Base-by-base conservation (phyloP, 2,888 invertebrate species). In the Ametastegia equiseti region DNA sequence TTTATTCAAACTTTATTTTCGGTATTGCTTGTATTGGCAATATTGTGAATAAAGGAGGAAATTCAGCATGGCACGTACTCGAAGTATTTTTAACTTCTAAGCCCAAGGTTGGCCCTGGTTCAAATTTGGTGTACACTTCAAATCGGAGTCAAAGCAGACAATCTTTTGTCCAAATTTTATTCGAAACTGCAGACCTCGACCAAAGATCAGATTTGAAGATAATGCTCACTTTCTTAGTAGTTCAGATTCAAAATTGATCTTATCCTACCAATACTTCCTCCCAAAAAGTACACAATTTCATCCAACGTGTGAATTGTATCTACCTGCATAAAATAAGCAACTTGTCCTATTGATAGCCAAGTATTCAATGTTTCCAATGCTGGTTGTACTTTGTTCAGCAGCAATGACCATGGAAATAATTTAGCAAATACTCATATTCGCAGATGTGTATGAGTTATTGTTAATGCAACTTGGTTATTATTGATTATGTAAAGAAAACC, bases 61-160 rank as follows among this genome's bases (percentile, higher is more conserved):
- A 71, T 71, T 71, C n/a, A 71, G 71, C 71, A 71, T 45, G 47
- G 71, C 47, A 71, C 71, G 27, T 71, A 71, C 45, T 71, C 47
- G 71, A 47, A 71, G 71, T 71, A 71, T 47, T 71, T 71, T 71
- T 71, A 71, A 71, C 71, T 71, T 71, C 71, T 71, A 71, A 71
- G 30, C 42, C 71, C 45, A 71, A 45, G 71, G 71, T 71, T 71
- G 71, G 71, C 71, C 71, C 47, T 30, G 15, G 71, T 71, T 71
- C 47, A 71, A 71, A 71, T 71, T 71, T 71, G 71, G 71, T 71
- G 45, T 71, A 71, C 45, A 71, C 71, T 47, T 36, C 47, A 47
- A 47, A 47, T 47, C 9, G 47, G 71, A 71, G 30, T 42, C 27
- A 7, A 71, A 47, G 47, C 13, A 15, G 47, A 23, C 9, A 71